Evolutionary conservation across 2,888 invertebrate genomes (phyloP), one percentile per base, ranked within the genome.

Genomic region (Protonemura montana): DNA sequence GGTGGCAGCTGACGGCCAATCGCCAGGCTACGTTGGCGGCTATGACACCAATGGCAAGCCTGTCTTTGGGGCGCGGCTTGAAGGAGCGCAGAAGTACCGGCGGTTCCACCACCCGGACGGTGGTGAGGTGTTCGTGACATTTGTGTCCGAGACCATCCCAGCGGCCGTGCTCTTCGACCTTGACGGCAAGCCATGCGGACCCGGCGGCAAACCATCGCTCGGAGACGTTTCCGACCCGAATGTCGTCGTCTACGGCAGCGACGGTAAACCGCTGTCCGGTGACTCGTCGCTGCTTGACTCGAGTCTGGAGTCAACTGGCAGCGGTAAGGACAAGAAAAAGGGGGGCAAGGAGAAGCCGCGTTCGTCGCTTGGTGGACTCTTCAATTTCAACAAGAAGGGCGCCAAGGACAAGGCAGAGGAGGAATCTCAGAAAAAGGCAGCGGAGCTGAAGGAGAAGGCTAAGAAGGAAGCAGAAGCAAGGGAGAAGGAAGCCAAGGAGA

Each of bases 41-140:
- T 91, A 90, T 85, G 90, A 91, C 82, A 89, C 90, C 86, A 88
- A 90, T 27, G 91, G 91, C 0, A 89, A 90, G 83, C 90, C 90
- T 0, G 90, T 90, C 80, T 89, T 89, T 0, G 89, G 88, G 7
- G 90, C 90, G 59, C 59, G 59, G 59, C 59, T 10, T 2, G 13
- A 10, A 29, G 89, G 90, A 30, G 91, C 91, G 16, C 90, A 90
- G 87, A 88, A 91, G 28, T 90, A 90, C 82, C 28, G 84, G 7
- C 29, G 84, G 21, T 42, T 76, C 76, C 30, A 90, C 28, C 59
- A 59, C 6, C 59, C 29, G 27, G 25, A 59, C 35, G 90, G 90
- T 1, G 90, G 89, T 87, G 90, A 90, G 87, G 91, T 91, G 76
- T 85, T 90, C 1, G 90, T 91, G n/a, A 90, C 90, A 86, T 89